A percentile compares a stretch with the other conserved stretches of the same genome.
These are phyloP conservation scores for Thermophis baileyi DNA, from an alignment of 2,113 vertebrate species.

Conservation along the genomic window DNA sequence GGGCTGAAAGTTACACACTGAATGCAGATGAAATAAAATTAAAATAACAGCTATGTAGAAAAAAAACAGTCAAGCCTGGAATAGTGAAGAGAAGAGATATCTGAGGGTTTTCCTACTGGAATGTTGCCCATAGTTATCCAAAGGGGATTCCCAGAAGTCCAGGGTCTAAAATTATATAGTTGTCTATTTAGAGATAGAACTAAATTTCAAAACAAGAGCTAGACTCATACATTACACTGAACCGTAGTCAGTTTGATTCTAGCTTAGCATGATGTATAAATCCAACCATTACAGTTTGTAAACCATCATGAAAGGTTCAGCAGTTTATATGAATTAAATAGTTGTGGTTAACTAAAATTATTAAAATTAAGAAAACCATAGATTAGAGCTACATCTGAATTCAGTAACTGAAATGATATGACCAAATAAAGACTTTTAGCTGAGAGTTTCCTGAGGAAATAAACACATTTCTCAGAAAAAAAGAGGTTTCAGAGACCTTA, in stretches of 20 bases:
- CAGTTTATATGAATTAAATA: not conserved
- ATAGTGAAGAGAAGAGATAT: not conserved
- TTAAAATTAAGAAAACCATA: not conserved
- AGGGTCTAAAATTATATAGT: not conserved
- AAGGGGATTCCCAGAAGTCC: not conserved
- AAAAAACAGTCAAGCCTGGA: not conserved
- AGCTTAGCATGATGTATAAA: not conserved
- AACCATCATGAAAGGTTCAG: not conserved
- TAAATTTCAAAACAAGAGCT: not conserved
- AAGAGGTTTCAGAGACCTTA: not conserved
- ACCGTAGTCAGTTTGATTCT: not conserved
- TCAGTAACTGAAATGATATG: not conserved
- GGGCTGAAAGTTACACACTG: not conserved
- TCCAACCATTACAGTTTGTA: not conserved
- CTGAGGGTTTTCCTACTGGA: not conserved
- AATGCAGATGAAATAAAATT: not conserved
- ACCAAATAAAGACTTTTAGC: not conserved
- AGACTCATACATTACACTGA: not conserved
- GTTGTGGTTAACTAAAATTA: not conserved
- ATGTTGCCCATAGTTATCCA: not conserved
- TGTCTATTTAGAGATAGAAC: not conserved
- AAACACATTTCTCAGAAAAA: not conserved
- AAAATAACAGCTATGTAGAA: not conserved
- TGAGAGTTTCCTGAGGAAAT: not conserved
- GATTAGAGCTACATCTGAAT: not conserved